Conservation (phyloP, 2,797 vertebrate genomes). For the Anomalospiza imberbis region DNA sequence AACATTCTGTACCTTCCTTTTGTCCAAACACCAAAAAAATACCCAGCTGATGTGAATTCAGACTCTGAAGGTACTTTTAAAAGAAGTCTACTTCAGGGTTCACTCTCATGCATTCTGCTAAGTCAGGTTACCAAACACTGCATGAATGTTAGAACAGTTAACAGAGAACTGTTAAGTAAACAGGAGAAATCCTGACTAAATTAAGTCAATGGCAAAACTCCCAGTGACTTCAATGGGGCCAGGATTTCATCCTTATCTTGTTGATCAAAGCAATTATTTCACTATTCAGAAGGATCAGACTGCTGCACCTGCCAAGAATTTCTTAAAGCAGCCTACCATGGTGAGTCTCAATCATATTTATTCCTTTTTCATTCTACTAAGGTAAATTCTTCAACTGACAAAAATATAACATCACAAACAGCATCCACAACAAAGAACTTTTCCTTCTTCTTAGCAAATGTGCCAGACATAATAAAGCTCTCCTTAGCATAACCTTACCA, state of each 20-base stretch:
- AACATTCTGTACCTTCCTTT: not conserved
- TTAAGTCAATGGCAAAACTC: not conserved
- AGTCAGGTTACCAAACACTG: not conserved
- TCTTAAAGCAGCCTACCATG: constrained; percentile 13
- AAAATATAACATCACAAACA: not conserved
- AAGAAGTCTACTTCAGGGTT: constrained; percentile 18
- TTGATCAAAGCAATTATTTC: constrained; percentile 2
- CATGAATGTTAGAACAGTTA: not conserved
- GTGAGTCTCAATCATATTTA: not conserved
- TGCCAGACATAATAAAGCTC: not conserved
- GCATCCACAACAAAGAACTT: not conserved
- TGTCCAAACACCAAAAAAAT: not conserved
- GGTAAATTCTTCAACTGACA: not conserved
- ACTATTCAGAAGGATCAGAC: constrained; percentile 19
- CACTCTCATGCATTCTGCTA: not conserved
- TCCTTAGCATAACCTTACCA: not conserved
- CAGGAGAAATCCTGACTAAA: not conserved
- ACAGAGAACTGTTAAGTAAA: not conserved
- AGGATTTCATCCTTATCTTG: constrained; percentile 16
- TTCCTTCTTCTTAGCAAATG: not conserved
- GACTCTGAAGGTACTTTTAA: not conserved
- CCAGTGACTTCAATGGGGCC: not conserved
- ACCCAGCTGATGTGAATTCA: not conserved
- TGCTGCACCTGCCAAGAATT: constrained; percentile 28
- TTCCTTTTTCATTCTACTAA: not conserved